Evolutionary conservation across 1,140 invertebrate species (phyloP), one percentile per base, ranked within the genome.

Genomic region (Acromyrmex heyeri): DNA sequence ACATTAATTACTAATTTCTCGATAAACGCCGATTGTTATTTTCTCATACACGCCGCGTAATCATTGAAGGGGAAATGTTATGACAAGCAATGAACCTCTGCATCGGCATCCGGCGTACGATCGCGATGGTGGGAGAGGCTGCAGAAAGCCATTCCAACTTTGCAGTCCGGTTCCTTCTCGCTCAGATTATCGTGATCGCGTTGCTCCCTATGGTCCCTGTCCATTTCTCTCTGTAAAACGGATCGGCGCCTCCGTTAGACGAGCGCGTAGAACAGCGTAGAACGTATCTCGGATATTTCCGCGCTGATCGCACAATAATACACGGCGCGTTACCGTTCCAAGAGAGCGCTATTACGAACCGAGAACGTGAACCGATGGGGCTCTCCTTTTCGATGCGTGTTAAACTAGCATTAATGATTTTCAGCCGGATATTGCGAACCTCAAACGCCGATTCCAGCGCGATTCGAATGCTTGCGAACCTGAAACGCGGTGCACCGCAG

Each of bases 91-190:
- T 75, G 81, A 88, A 94, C 93, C 91, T 94, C 94, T 62, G 82
- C 78, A 76, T 94, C 93, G 21, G 86, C 85, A 82, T 94, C 93
- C 59, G 91, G 86, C 24, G 83, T 88, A 62, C 92, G 93, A 87
- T 93, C 92, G 70, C 92, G 92, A 64, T 93, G 92, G 75, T 93
- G 93, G 30, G 92, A 90, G 50, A 93, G 88, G 78, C 90, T 91
- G 87, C 91, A 92, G 73, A 93, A 93, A 86, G 94, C 93, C 93
- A 94, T 94, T 91, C 91, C 93, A 73, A 90, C 64, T 89, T 94
- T 93, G 75, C 86, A 90, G 61, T 94, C 93, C 57, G 87, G 90
- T 61, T 94, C 94, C 76, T 91, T 94, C 70, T 92, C 91, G 64
- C 90, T 93, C 61, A 88, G 72, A 88, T 89, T 92, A 50, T 93